phyloP scores from a whole-genome alignment of 1,140 invertebrate species.

The Oedothorax gibbosus region DNA sequence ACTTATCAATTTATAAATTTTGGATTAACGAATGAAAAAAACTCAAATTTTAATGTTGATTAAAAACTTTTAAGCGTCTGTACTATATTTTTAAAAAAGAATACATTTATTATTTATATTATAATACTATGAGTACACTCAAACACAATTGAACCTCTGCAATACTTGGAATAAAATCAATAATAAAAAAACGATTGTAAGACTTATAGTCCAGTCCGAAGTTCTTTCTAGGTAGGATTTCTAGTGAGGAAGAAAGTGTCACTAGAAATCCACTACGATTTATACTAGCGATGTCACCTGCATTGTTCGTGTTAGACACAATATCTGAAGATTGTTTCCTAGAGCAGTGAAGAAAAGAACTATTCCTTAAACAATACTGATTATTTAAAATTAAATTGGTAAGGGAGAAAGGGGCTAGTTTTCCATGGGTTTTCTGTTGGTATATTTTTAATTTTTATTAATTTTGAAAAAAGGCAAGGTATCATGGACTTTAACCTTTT shows the following conservation, averaged over 20 bases:
- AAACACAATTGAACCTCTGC: neutral
- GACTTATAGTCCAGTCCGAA: neutral
- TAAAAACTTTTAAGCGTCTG: no score
- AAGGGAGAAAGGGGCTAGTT: neutral
- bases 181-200: neutral
- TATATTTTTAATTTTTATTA: no score
- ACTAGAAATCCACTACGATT: conserved; percentile 23
- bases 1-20: no score
- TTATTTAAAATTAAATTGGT: no score
- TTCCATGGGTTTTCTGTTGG: neutral
- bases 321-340: neutral
- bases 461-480: no score
- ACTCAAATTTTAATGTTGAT: no score
- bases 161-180: neutral
- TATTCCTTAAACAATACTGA: neutral
- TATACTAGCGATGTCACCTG: conserved; percentile 5
- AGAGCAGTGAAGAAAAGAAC: neutral
- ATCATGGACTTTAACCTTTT: no score
- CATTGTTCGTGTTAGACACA: neutral
- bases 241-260: neutral
- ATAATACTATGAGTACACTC: neutral
- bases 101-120: no score
- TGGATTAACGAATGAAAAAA: no score
- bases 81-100: no score
- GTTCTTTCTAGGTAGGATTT: neutral